Base-by-base conservation (phyloP, 2,113 vertebrate genomes). In the Talpa occidentalis region DNA sequence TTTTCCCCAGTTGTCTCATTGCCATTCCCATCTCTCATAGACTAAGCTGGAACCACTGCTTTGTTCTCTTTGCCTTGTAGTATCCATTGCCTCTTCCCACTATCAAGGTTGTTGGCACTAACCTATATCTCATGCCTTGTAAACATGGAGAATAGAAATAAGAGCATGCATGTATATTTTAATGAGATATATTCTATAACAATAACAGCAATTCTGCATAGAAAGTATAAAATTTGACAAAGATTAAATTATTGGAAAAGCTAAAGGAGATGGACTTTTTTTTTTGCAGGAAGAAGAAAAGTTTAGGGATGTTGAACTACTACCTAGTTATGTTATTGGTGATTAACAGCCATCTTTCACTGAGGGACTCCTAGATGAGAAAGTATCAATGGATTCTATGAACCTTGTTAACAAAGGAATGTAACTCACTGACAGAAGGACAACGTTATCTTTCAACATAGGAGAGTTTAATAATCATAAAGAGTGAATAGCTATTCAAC, bases 401-500 rank as follows among this genome's bases (percentile, higher is more conserved):
- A 79, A n/a, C 4, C 11, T 12, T 35, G 73, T 72, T 81, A 90
- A 30, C 17, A 49, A 47, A 87, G 79, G 88, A 77, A 90, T 91
- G 49, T n/a, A 86, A 7, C 92, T 88, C 49, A 66, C 10, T 88
- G 22, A 79, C 44, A 94, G 69, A 93, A 56, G 12, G 59, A 69
- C 6, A 92, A 19, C 24, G 56, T 88, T 93, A 56, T 78, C 69
- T 93, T 79, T 92, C 30, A 89, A 91, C 42, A 26, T 49, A 44
- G 37, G 42, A 84, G 72, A 88, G 69, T 80, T 90, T 89, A 76
- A 59, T 83, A 94, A 80, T 74, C 37, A 80, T 49, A 14, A 90
- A 91, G 56, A 49, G n/a, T 93, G 32, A 81, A 64, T 92, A 95
- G n/a, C 62, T 89, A 73, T 78, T 94, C 32, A 77, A 35, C 32